These are phyloP conservation scores for Sinocyclocheilus rhinocerous DNA, from an alignment of 2,113 vertebrate genomes.

Conservation along the genomic window DNA sequence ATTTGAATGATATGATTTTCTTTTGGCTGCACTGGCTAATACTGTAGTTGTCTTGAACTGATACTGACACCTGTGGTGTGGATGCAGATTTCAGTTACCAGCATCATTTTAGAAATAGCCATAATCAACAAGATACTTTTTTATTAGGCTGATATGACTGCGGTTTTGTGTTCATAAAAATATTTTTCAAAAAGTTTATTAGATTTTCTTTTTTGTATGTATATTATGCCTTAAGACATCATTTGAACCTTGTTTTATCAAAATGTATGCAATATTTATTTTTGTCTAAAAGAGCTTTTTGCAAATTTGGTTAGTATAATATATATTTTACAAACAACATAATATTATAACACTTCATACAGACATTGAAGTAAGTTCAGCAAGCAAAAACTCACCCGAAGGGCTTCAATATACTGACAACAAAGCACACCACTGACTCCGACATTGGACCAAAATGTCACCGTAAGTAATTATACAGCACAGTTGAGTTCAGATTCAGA, in stretches of 20 bases:
- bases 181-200: neutral
- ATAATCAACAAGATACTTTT: neutral
- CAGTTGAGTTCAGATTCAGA: constrained; percentile 9
- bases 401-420: neutral
- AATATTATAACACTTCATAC: neutral
- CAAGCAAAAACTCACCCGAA: neutral
- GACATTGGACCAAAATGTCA: constrained; percentile 29
- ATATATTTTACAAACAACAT: neutral
- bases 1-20: neutral
- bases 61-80: neutral
- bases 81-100: neutral
- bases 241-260: neutral
- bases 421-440: neutral
- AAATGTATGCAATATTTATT: neutral
- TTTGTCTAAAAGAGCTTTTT: neutral
- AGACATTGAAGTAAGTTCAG: neutral
- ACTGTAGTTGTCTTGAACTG: neutral
- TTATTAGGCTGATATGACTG: neutral
- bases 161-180: neutral
- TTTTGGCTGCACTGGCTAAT: too few species aligned
- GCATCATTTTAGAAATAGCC: too few species aligned
- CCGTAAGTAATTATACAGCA: neutral
- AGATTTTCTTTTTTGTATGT: neutral
- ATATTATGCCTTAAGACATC: neutral
- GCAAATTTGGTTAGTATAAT: neutral